These are phyloP conservation scores for Dromaius novaehollandiae DNA, from an alignment of 2,113 vertebrate species.

Conservation along the genomic window DNA sequence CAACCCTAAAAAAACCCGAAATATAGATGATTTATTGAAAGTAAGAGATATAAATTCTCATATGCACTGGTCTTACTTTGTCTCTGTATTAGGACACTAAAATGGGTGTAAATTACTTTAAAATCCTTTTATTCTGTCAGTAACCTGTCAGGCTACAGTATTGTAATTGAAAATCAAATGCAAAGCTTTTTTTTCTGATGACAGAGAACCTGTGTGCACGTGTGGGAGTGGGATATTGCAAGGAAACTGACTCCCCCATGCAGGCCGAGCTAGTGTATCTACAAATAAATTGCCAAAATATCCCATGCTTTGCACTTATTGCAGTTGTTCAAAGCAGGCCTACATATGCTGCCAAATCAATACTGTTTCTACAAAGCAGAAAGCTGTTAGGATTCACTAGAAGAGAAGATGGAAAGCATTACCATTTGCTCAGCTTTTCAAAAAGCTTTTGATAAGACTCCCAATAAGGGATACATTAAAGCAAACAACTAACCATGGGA, in stretches of 20 bases:
- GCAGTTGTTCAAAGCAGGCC: not conserved
- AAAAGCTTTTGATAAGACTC: not conserved
- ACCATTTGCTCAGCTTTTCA: not conserved
- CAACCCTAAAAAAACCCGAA: not conserved
- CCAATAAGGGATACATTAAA: not conserved
- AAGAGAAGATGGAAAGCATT: not conserved
- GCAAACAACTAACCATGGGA: not conserved
- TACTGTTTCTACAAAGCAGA: not conserved
- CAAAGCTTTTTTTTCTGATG: not conserved
- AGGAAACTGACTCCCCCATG: too few relatives aligned
- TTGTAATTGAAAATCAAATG: not conserved
- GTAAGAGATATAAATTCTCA: not conserved
- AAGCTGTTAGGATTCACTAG: not conserved
- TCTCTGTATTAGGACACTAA: not conserved
- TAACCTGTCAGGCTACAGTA: not conserved
- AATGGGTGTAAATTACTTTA: not conserved
- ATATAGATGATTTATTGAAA: not conserved
- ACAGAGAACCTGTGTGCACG: fast-evolving
- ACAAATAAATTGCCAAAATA: not conserved
- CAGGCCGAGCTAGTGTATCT: fast-evolving
- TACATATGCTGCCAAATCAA: fast-evolving
- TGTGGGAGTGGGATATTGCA: fast-evolving
- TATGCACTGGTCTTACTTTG: not conserved
- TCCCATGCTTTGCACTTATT: not conserved
- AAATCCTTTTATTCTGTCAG: not conserved